Evolutionary conservation across 2,113 vertebrate species (phyloP), one percentile per base, ranked within the genome.

Genomic region (Phalacrocorax aristotelis): DNA sequence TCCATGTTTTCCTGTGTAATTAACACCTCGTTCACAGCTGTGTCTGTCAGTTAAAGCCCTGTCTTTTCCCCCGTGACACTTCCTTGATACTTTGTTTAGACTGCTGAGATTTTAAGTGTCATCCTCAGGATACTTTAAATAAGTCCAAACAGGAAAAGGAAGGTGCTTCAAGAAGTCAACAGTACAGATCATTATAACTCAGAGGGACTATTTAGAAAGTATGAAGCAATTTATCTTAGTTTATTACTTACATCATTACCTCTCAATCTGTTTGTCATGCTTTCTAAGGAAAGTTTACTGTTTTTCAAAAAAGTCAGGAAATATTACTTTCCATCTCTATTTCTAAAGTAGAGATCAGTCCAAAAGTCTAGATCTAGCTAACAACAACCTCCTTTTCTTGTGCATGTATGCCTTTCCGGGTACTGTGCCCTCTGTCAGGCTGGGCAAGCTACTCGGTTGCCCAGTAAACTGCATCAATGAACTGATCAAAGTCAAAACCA

Each of bases 1-100:
- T 96, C 78, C 58, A 34, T 98, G 96, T 98, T 98, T 97, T 97
- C 96, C 96, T 98, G 97, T 98, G 97, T 98, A 98, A 98, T 98
- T 98, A 98, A 98, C 97, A 98, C 97, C 97, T 97, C 42, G 3
- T 92, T 96, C 97, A 61, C 97, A 98, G 97, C 87, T 98, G 98
- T 85, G 88, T 61, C 85, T 98, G 97, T 94, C 98, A 94, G 27
- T 98, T 97, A 98, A 93, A 89, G 38, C 72, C 36, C 62, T 91
- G 91, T 94, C 95, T 96, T 90, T 92, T 95, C 82, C 93, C 84
- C n/a, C 77, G 86, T 95, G 94, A 95, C 95, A 96, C 95, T 98
- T 97, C 97, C 96, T 97, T 97, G 95, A 92, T 97, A 95, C 97
- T 97, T 93, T 95, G 93, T 95, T 98, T 97, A 97, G 87, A 83